A percentile compares a stretch with the other conserved stretches of the same genome.
Evolutionary conservation across 2,888 invertebrate species (phyloP).

Genomic region (Aporophyla nigra): DNA sequence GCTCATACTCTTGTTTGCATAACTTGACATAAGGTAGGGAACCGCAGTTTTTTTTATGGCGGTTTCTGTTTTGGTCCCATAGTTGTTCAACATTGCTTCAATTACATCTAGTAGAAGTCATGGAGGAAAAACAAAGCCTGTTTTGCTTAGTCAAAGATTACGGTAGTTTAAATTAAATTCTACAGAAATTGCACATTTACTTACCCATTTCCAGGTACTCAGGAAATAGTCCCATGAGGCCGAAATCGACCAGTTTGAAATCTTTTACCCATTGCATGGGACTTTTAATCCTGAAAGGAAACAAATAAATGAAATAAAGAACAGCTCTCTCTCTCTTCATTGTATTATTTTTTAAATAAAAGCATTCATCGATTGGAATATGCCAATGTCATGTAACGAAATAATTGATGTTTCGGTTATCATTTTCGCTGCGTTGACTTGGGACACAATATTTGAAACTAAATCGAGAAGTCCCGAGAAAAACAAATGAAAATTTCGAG

Average conservation of each 20-base stretch:
- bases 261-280: constrained; percentile 96
- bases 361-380: background rate
- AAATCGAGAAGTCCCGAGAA: background rate
- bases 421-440: background rate
- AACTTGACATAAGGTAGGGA: no score
- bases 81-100: background rate
- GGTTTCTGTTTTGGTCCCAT: no score
- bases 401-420: background rate
- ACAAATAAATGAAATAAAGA: background rate
- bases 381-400: background rate
- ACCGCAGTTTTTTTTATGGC: no score
- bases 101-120: background rate
- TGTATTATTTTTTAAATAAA: background rate
- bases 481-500: background rate
- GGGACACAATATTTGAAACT: background rate
- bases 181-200: constrained; percentile 51
- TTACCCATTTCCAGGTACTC: constrained; percentile 99
- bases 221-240: constrained; percentile 97
- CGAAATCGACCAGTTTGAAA: constrained; percentile 96
- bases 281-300: constrained; percentile 84
- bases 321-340: background rate
- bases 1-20: no score
- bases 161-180: background rate
- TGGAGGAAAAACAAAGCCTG: no score
- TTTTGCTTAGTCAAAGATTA: background rate